These are phyloP conservation scores for Conus betulinus DNA, from an alignment of 1,140 invertebrate species.

Conservation along the genomic window DNA sequence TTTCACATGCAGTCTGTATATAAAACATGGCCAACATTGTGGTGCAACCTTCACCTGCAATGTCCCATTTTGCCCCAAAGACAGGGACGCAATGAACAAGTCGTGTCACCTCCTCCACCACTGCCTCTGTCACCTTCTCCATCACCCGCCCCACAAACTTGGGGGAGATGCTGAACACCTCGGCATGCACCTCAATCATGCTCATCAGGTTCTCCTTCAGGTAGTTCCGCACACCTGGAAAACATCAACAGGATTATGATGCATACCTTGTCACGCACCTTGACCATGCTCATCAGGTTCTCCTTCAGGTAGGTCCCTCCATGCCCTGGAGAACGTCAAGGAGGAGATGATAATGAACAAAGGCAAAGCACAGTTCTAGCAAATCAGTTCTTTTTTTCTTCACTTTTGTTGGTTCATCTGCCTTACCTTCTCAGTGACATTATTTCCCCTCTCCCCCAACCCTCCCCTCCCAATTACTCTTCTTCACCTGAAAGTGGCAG, in stretches of 20 bases:
- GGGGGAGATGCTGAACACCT: constrained; percentile 89
- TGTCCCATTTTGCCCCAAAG: constrained; percentile 82
- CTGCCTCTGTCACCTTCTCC: constrained; percentile 90
- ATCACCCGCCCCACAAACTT: constrained; percentile 85
- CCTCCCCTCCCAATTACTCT: background rate
- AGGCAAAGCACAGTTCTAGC: background rate
- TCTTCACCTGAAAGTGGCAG: background rate
- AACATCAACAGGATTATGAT: constrained; percentile 77
- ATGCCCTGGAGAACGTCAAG: constrained; percentile 80
- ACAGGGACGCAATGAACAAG: constrained; percentile 87
- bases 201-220: constrained; percentile 95
- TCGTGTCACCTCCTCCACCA: constrained; percentile 92
- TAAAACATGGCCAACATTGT: too few relatives aligned
- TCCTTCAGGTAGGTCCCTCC: constrained; percentile 91
- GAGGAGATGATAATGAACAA: constrained; percentile 77
- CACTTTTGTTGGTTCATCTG: background rate
- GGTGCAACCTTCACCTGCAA: constrained; percentile 77
- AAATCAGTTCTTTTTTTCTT: background rate
- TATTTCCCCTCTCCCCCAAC: background rate
- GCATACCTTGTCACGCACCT: constrained; percentile 92
- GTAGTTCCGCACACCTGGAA: constrained; percentile 88
- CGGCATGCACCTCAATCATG: constrained; percentile 93
- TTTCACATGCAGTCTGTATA: too few relatives aligned
- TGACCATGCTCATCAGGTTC: constrained; percentile 92
- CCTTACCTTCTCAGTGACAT: too few relatives aligned